Base-by-base conservation (phyloP, 2,797 vertebrate species). In the Molossus alvarezi region DNA sequence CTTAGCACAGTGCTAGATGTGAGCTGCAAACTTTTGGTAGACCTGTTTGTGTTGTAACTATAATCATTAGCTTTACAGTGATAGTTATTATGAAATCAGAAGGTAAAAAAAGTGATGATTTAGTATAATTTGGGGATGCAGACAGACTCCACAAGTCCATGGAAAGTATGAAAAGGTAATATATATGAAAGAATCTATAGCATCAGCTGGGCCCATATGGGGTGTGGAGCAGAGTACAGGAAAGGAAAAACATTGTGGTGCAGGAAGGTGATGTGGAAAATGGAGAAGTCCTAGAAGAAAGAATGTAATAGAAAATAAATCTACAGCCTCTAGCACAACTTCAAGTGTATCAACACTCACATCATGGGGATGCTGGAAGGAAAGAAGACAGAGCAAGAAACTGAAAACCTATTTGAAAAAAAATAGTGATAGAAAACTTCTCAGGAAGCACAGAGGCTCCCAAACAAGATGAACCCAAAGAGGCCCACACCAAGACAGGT, bases 21-120 rank as follows among this genome's bases (percentile, higher is more conserved):
- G 33, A 89, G 48, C 45, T 75, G 20, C 21, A 91, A 92, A 85
- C 27, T 65, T 91, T 72, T 48, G 27, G 9, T 73, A 77, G 64
- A 83, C 10, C 29, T 82, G 51, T 89, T 82, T 90, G 27, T 87
- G 21, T 64, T 79, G 13, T 77, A 41, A 79, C 4, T 60, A 9
- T 29, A 94, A 91, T 58, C 45, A 72, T 27, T 58, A 86, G 29
- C 29, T 93, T 95, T 60, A 86, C 14, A 91, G 75, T 71, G 10
- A 58, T 21, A 83, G 27, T 57, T 45, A 79, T 4, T 8, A 84
- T 71, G 48, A 71, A 84, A 58, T 76, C 71, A 83, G 53, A 93
- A 85, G 76, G 65, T 94, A 84, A 69, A 13, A 45, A 95, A 64
- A 33, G 7, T 67, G 41, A 84, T 64, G 20, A 82, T 27, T 69